Conservation (phyloP, 1,140 invertebrate genomes). For the Temnothorax nylanderi region DNA sequence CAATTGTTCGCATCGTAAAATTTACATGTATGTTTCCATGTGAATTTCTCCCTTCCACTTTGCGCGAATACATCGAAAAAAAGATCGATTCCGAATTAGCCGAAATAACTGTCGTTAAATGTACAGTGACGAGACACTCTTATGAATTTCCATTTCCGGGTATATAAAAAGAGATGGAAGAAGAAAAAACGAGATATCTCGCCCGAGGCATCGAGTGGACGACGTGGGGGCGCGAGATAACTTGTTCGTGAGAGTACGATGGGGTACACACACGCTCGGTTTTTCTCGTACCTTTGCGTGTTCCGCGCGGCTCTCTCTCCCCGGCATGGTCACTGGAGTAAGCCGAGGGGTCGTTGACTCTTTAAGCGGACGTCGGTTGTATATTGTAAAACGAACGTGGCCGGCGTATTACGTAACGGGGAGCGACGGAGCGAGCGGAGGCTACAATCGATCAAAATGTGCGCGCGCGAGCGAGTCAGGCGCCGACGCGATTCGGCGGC, state of each 20-base stretch:
- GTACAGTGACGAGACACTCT: background rate
- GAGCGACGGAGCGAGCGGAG: constrained; percentile 20
- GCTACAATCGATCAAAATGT: constrained; percentile 51
- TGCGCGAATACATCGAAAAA: background rate
- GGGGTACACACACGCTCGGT: constrained; percentile 44
- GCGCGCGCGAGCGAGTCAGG: constrained; percentile 25
- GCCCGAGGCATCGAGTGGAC: constrained; percentile 31
- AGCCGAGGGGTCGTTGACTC: constrained; percentile 68
- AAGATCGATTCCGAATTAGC: constrained; percentile 35
- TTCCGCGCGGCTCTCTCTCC: background rate
- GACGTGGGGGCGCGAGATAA: constrained; percentile 49
- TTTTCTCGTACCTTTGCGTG: constrained; percentile 60
- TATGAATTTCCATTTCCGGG: background rate
- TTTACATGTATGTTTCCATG: background rate
- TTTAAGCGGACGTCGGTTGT: constrained; percentile 50
- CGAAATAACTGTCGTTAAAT: background rate
- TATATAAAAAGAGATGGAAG: background rate
- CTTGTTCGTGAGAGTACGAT: constrained; percentile 48
- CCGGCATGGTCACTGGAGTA: constrained; percentile 70
- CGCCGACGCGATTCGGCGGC: constrained; percentile 49
- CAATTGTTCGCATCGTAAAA: background rate
- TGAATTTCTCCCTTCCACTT: background rate
- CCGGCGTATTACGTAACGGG: constrained; percentile 49
- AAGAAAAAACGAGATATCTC: constrained; percentile 22
- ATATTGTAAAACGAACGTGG: constrained; percentile 59